Base-by-base conservation (phyloP, 2,888 invertebrate genomes). In the Drosophila nr. perissopoda region DNA sequence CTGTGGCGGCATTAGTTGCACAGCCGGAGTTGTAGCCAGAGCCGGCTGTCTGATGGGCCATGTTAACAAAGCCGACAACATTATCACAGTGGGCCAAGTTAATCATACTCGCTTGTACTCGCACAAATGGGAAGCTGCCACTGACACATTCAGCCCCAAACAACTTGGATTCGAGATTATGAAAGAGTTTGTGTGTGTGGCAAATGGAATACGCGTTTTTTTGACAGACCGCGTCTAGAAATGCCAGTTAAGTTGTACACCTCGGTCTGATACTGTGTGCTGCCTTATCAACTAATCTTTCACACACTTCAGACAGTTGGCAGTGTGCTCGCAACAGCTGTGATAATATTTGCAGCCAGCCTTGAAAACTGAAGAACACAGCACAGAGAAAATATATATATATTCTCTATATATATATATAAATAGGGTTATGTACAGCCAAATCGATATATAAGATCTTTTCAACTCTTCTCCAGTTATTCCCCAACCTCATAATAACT, bases 41-140 rank as follows among this genome's bases (percentile, higher is more conserved):
- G 57, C 46, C 73, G 34, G 18, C 42, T 79, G 51, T 74, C 71
- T 79, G 83, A 87, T 87, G 78, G 65, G 46, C 81, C 70, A 79
- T 82, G 82, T 82, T 76, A 73, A 76, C 76, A 89, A 84, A 69
- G 52, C 60, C 40, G 61, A 57, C 62, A 60, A 66, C 79, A 86
- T 83, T 88, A 77, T 62, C 79, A 72, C 85, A 64, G 54, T 36
- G 57, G 60, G 71, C 49, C 65, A 52, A 49, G 29, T 56, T 69
- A 42, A 38, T 36, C 18, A 18, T 38, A 29, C 25, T 40, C 18
- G 42, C 42, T 18, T 27, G 42, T 16, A 21, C 33, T n/a, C 21
- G 34, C 40, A 21, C 36, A 40, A 52, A 33, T 36, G 18, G 7
- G n/a, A 29, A 29, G n/a, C 29, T 52, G 49, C 27, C 49, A 25